Conservation (phyloP, 2,113 vertebrate genomes). For the Stigmatopora argus region DNA sequence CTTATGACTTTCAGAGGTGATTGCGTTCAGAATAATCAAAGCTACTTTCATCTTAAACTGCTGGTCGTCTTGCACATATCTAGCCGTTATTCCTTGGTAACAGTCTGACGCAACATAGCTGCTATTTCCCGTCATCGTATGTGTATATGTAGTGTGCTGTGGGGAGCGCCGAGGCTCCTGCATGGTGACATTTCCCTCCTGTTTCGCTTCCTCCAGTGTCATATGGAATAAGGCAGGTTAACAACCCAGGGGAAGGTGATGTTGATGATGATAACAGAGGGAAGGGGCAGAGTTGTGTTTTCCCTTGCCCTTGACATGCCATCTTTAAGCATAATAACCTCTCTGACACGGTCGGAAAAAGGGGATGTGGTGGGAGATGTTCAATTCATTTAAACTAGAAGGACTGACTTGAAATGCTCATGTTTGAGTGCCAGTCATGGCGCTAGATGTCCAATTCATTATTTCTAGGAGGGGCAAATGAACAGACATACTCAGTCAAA, state of each 20-base stretch:
- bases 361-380: neutral
- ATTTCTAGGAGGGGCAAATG: too few relatives aligned
- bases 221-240: slow-evolving; percentile 53
- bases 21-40: neutral
- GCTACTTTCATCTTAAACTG: neutral
- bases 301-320: slow-evolving; percentile 58
- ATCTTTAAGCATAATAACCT: slow-evolving; percentile 56
- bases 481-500: too few relatives aligned
- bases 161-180: slow-evolving; percentile 36
- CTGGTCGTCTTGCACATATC: neutral
- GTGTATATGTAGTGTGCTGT: slow-evolving; percentile 22
- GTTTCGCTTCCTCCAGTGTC: slow-evolving; percentile 38
- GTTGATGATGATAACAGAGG: slow-evolving; percentile 44
- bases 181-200: slow-evolving; percentile 33
- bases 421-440: too few relatives aligned
- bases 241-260: slow-evolving; percentile 44
- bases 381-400: too few relatives aligned
- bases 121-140: slow-evolving; percentile 53
- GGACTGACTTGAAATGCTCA: too few relatives aligned
- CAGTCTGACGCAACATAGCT: slow-evolving; percentile 49
- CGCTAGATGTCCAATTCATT: too few relatives aligned
- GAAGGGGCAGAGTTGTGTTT: slow-evolving; percentile 60
- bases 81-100: slow-evolving; percentile 22
- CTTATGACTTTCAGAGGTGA: neutral
- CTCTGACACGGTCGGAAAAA: neutral